These are phyloP conservation scores for Semaprochilodus insignis DNA, from an alignment of 2,797 vertebrate genomes.

Conservation along the genomic window DNA sequence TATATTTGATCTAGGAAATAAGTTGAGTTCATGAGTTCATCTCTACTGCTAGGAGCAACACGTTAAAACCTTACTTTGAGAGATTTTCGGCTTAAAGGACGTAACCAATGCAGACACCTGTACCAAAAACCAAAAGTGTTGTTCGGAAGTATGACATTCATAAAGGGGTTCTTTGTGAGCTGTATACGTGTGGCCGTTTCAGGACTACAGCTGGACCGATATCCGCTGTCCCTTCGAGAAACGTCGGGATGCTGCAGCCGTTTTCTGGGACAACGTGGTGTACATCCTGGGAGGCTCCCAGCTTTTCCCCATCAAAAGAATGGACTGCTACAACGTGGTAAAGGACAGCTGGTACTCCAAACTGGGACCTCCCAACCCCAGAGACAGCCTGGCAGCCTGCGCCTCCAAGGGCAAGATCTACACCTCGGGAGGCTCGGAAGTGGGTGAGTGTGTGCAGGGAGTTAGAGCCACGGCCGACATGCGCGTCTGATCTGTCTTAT, in stretches of 20 bases:
- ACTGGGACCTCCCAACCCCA: constrained; percentile 92
- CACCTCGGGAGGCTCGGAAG: constrained; percentile 97
- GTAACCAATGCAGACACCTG: no score
- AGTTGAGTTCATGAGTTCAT: no score
- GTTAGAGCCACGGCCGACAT: not conserved
- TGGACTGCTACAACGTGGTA: constrained; percentile 99
- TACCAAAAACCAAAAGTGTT: no score
- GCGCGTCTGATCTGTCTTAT: not conserved
- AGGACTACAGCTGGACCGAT: constrained; percentile 98
- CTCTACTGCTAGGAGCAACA: no score
- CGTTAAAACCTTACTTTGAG: no score
- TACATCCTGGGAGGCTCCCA: constrained; percentile 98
- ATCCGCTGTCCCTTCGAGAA: constrained; percentile 98
- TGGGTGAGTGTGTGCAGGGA: constrained; percentile 77
- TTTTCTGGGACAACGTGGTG: constrained; percentile 99
- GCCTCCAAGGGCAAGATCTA: constrained; percentile 97
- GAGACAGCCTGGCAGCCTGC: constrained; percentile 97
- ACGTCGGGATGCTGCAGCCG: constrained; percentile 92
- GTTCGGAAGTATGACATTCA: no score
- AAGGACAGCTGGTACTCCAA: constrained; percentile 99
- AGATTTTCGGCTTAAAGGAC: no score
- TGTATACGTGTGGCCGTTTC: constrained; percentile 38
- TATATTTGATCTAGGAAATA: no score
- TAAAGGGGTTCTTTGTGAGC: no score
- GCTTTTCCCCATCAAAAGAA: constrained; percentile 97